These are phyloP conservation scores for Corythornis cristatus DNA, from an alignment of 2,113 vertebrate genomes.

Conservation along the genomic window DNA sequence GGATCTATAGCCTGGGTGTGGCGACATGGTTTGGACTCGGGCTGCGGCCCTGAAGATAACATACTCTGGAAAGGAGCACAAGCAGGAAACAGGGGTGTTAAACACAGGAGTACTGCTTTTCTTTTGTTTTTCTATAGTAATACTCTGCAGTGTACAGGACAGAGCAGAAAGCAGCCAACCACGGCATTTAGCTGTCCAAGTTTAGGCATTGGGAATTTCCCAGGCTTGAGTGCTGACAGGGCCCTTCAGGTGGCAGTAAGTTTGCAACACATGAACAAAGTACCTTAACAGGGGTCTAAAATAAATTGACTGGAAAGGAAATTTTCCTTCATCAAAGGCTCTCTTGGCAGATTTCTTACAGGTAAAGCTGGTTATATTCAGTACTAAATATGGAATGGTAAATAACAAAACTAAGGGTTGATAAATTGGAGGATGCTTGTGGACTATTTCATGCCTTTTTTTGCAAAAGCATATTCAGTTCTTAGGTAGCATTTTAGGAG, in stretches of 20 bases:
- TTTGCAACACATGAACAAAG: background rate
- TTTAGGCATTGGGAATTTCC: background rate
- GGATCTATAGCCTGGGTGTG: rapidly evolving
- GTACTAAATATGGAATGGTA: background rate
- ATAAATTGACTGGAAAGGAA: background rate
- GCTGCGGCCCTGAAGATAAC: background rate
- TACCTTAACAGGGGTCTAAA: background rate
- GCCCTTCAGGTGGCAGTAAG: background rate
- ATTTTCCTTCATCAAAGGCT: background rate
- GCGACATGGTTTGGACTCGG: background rate
- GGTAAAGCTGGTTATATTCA: background rate
- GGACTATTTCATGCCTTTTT: background rate
- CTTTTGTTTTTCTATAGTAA: background rate
- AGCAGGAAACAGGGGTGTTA: background rate
- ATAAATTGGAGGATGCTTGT: background rate
- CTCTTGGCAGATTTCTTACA: background rate
- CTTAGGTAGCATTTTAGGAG: background rate
- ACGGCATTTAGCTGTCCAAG: background rate
- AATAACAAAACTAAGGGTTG: background rate
- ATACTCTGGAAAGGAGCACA: background rate
- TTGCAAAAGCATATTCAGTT: background rate
- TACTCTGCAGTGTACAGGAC: background rate
- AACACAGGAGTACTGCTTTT: background rate
- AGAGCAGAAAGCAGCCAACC: background rate
- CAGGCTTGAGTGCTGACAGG: background rate